These are phyloP conservation scores for Trididemnum miniatum DNA, from an alignment of 23 tunicate genomes.

Conservation along the genomic window DNA sequence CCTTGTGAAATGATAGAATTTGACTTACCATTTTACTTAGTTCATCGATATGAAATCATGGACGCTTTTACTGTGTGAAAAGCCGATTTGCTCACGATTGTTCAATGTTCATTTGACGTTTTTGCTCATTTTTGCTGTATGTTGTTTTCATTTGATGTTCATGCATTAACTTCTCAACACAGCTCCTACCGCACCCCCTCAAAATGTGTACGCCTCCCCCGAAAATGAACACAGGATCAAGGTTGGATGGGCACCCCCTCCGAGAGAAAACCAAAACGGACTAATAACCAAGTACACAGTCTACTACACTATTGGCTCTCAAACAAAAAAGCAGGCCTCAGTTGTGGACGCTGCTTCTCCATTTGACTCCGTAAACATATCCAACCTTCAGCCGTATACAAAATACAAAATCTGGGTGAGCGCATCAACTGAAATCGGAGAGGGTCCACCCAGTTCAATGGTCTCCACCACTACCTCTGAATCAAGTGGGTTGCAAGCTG, in stretches of 20 bases:
- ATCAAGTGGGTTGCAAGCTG: slow-evolving; percentile 41
- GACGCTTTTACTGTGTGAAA: too few relatives aligned
- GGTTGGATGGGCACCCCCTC: slow-evolving; percentile 59
- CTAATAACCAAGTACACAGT: slow-evolving; percentile 48
- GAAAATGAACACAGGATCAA: slow-evolving; percentile 35
- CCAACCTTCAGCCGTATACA: slow-evolving; percentile 58
- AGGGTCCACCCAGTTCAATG: slow-evolving; percentile 68
- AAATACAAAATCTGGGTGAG: slow-evolving; percentile 55
- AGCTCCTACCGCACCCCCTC: slow-evolving; percentile 87
- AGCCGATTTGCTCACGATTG: too few relatives aligned
- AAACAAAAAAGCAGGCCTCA: background rate
- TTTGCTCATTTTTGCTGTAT: background rate
- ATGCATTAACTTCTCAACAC: background rate
- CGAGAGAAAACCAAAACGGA: slow-evolving; percentile 59
- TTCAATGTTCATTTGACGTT: too few relatives aligned
- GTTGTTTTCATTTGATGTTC: background rate
- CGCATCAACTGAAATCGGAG: slow-evolving; percentile 78
- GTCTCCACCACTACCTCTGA: slow-evolving; percentile 42
- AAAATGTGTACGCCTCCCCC: slow-evolving; percentile 36
- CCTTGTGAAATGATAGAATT: too few relatives aligned
- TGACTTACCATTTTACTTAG: too few relatives aligned
- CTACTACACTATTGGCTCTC: slow-evolving; percentile 13
- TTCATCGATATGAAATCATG: too few relatives aligned
- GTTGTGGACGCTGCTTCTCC: background rate
- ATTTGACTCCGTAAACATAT: background rate